Conservation (phyloP, 2,113 vertebrate species). For the Microcebus lehilahytsara region DNA sequence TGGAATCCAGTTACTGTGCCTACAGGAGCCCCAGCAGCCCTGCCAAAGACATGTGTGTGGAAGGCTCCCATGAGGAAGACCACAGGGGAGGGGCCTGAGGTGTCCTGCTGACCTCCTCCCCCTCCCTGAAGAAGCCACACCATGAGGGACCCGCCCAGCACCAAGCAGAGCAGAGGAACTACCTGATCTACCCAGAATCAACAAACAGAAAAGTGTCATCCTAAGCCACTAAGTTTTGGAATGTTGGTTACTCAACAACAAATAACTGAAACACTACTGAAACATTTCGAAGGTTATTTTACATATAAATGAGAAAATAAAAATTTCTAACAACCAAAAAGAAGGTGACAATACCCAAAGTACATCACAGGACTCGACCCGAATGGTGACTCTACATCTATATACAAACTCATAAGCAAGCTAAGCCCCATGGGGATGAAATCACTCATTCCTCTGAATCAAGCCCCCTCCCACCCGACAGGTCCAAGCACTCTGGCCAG, state of each 20-base stretch:
- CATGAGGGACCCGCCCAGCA: background rate
- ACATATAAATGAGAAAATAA: background rate
- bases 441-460: background rate
- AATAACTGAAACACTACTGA: background rate
- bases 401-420: background rate
- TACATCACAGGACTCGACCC: background rate
- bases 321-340: background rate
- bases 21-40: background rate
- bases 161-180: background rate
- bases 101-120: background rate
- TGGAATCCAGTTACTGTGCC: fast-evolving
- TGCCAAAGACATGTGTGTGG: background rate
- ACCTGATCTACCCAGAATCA: background rate
- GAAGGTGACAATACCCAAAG: background rate
- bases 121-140: background rate
- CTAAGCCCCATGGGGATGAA: background rate
- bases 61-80: background rate
- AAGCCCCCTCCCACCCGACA: too few species aligned
- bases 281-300: background rate
- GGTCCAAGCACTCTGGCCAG: background rate
- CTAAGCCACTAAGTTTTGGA: background rate
- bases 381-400: too few species aligned
- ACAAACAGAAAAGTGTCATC: background rate
- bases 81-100: background rate
- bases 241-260: background rate